Evolutionary conservation across 1,140 invertebrate genomes (phyloP).

Genomic region (Cydia splendana): DNA sequence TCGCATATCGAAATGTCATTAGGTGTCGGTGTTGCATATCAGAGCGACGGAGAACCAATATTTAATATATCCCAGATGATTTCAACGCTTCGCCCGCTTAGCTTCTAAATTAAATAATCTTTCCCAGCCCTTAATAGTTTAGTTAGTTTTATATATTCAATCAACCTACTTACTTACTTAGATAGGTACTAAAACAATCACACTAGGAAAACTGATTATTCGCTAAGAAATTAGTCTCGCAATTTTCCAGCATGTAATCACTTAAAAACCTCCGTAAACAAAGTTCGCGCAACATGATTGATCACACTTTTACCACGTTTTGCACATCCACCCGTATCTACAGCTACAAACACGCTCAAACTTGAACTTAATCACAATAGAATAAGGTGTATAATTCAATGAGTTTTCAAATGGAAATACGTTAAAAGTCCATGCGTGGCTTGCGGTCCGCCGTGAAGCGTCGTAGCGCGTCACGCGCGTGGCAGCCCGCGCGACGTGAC

Average conservation of each 20-base stretch:
- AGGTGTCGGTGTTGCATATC: too few relatives aligned
- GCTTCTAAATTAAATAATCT: too few relatives aligned
- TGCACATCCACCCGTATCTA: not conserved
- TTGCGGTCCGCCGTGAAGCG: not conserved
- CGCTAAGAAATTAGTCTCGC: slow-evolving; percentile 10
- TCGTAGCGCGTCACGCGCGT: not conserved
- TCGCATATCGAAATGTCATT: too few relatives aligned
- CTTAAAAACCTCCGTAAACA: slow-evolving; percentile 13
- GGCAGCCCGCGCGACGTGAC: not conserved
- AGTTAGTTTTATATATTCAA: not conserved
- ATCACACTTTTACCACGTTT: not conserved
- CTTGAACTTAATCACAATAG: not conserved
- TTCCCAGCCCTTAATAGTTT: too few relatives aligned
- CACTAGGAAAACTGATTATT: not conserved
- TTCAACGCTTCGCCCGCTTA: too few relatives aligned
- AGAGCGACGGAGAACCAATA: too few relatives aligned
- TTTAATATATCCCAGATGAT: too few relatives aligned
- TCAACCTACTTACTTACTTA: not conserved
- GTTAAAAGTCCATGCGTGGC: not conserved
- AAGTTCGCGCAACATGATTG: slow-evolving; percentile 18
- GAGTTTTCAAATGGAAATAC: not conserved
- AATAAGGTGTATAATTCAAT: not conserved
- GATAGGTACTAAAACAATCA: too few relatives aligned
- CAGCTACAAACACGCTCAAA: not conserved
- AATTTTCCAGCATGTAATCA: slow-evolving; percentile 1